Evolutionary conservation across 2,797 vertebrate species (phyloP), one percentile per base, ranked within the genome.

Genomic region (Phoeniculus purpureus): DNA sequence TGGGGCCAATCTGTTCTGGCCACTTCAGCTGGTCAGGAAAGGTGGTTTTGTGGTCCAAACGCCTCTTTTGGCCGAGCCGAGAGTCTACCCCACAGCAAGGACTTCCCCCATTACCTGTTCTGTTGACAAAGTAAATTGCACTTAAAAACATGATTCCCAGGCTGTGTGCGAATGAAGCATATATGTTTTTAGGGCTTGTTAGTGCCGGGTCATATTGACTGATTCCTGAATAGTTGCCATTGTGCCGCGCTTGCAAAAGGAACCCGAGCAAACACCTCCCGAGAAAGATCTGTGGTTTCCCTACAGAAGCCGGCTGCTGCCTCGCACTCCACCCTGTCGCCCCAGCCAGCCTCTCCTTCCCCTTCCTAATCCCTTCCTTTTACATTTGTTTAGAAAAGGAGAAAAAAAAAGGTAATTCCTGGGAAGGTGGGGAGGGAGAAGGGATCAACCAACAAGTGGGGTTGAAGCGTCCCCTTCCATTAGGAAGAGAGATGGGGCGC

Each of bases 281-380:
- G 66, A 84, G 90, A 92, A 94, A 91, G 52, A 45, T 16, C 81
- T 80, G 87, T 48, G 93, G 81, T 95, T 97, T 96, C 71, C 89
- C 91, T 92, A 80, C 87, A 76, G 9, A 55, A 75, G 89, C 92
- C 82, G 80, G 29, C 62, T 50, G 60, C 86, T 87, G 89, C 83
- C 94, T 95, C 54, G 75, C 89, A 71, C 90, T 91, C 93, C 86
- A 26, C 74, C 85, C 79, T 87, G 83, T 62, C 66, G 72, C 76
- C 67, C 61, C 77, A 61, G 64, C 72, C 78, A 64, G 76, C 65
- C 43, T 83, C 89, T 74, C 73, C 66, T 73, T 32, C 59, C 91
- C 71, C 77, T 47, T 48, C 23, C 87, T 80, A 82, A 91, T 92
- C 94, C 94, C 79, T 96, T 31, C 75, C 74, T 79, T 91, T 80